Percentiles rank a stretch among this genome's conserved stretches.
phyloP scores from a whole-genome alignment of 2,888 invertebrate genomes.

The Gymnoscelis rufifasciata region DNA sequence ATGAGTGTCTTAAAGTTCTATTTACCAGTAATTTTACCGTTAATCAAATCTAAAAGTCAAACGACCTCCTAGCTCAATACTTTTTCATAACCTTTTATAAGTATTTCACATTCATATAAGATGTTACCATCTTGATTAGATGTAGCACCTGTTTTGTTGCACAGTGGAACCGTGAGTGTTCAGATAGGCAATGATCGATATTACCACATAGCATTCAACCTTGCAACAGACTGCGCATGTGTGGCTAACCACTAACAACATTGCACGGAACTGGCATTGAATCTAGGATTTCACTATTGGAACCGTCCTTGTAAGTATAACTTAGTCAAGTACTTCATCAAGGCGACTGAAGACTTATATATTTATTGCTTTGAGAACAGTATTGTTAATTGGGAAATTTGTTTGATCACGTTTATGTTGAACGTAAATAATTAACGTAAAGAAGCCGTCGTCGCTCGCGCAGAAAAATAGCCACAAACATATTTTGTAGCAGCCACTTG shows the following conservation, averaged over 20 bases:
- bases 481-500: too few species aligned
- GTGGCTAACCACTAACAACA: constrained; percentile 22
- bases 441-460: too few species aligned
- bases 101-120: neutral
- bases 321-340: constrained; percentile 6
- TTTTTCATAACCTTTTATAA: too few species aligned
- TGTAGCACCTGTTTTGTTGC: neutral
- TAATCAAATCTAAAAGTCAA: too few species aligned
- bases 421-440: too few species aligned
- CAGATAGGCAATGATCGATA: constrained; percentile 20
- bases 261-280: constrained; percentile 24
- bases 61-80: too few species aligned
- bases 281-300: constrained; percentile 22
- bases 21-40: too few species aligned
- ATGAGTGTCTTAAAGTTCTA: too few species aligned
- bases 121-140: neutral
- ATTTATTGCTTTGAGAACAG: neutral
- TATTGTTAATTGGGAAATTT: neutral
- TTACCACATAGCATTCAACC: constrained; percentile 20
- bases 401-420: neutral
- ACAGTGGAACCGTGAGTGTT: constrained; percentile 5
- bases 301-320: constrained; percentile 16
- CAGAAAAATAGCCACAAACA: too few species aligned
- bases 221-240: constrained; percentile 23
- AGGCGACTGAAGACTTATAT: constrained; percentile 16